These are phyloP conservation scores for Lordiphosa collinella DNA, from an alignment of 1,140 invertebrate species.

Conservation along the genomic window DNA sequence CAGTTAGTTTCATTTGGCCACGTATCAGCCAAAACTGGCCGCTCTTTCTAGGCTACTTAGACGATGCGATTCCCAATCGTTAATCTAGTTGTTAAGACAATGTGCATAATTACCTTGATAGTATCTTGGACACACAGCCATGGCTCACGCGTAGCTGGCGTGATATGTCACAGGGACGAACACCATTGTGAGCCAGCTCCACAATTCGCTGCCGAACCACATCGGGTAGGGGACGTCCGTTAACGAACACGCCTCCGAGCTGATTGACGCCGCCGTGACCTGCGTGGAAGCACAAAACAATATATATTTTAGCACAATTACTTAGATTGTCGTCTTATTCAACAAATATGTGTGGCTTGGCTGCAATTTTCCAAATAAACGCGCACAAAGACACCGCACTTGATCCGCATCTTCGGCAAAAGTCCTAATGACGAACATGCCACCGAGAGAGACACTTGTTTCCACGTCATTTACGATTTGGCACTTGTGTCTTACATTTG, in stretches of 20 bases:
- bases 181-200: conserved; percentile 96
- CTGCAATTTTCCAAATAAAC: not conserved
- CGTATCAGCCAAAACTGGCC: no score
- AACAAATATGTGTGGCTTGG: no score
- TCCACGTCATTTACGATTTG: conserved; percentile 38
- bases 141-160: conserved; percentile 94
- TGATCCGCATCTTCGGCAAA: conserved; percentile 6
- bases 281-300: conserved; percentile 77
- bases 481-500: conserved; percentile 18
- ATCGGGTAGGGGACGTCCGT: conserved; percentile 96
- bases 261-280: conserved; percentile 98
- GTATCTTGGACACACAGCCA: conserved; percentile 96
- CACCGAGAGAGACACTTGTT: conserved; percentile 4
- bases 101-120: conserved; percentile 89
- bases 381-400: conserved; percentile 9
- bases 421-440: conserved; percentile 47
- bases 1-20: no score
- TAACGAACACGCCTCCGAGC: conserved; percentile 97
- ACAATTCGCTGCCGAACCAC: conserved; percentile 97
- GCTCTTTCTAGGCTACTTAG: not conserved
- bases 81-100: not conserved
- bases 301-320: not conserved
- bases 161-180: conserved; percentile 96
- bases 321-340: not conserved
- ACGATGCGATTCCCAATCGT: not conserved